Base-by-base conservation (phyloP, 1,140 invertebrate genomes). In the Coptotermes formosanus region DNA sequence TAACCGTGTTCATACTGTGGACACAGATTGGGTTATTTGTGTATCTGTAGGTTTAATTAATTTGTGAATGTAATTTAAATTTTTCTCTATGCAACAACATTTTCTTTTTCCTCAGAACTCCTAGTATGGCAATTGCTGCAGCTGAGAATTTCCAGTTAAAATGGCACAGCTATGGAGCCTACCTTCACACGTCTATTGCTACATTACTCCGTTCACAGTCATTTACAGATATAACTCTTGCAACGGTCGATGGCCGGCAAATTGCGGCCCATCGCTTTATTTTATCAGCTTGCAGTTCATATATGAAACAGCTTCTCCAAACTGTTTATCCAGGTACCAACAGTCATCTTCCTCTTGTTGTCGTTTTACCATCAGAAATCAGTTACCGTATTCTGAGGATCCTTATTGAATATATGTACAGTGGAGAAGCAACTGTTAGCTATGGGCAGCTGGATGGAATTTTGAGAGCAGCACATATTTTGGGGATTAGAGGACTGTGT, bases 211-310 rank as follows among this genome's bases (percentile, higher is more conserved):
- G 95, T 82, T 96, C 95, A 87, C 95, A 97, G 89, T 94, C 95
- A 81, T 97, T 97, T 90, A 95, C 96, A 44, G 97, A 97, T 91
- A 96, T 97, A 52, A 93, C 96, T 9, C 91, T 98, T 43, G 95
- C 95, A 82, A 97, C 96, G 12, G 93, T 94, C 88, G 96, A 96
- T 88, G 96, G 96, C 32, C 93, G 94, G 32, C 95, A 96, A 90
- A 95, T 98, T 86, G 94, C 95, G 82, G 96, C 96, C 12, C 97
- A 97, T 92, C 95, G 96, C 88, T 96, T 97, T 89, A 95, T 98
- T 83, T 91, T 98, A 30, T 96, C 96, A 85, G 95, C 96, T 32
- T 97, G 96, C 91, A 93, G 92, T 45, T 92, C 93, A 3, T 94
- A 94, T 88, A 91, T 94, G 55, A 92, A 93, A 88, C 92, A 93